Base-by-base conservation (phyloP, 2,797 vertebrate species). In the Fistularia commersonii region DNA sequence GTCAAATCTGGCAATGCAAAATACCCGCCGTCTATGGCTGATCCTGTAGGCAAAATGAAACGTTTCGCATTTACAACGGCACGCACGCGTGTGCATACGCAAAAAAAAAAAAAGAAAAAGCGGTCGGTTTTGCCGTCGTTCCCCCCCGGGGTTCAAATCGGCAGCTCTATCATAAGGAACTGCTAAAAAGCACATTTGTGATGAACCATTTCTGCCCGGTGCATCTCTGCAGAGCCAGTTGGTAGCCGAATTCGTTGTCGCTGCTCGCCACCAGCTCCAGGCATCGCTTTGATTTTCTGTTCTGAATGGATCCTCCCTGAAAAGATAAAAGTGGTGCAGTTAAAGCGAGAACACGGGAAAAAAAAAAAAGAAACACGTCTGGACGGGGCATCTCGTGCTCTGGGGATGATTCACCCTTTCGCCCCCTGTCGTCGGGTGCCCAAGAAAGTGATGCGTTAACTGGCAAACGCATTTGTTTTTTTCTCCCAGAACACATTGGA, bases 291-390 rank as follows among this genome's bases (percentile, higher is more conserved):
- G 97, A 98, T 88, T 98, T 97, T 82, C 87, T 93, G 89, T 99
- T 99, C 90, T 97, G 96, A 86, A 99, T 96, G 75, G 94, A 88
- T 63, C 96, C 96, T 91, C 93, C 95, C 97, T 99, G 77, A 66
- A 86, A 81, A 69, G 48, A 81, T 12, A 55, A 78, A 43, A 83
- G 69, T 57, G 64, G 79, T 41, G 47, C 32, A 53, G 78, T 74
- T 76, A 72, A 66, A 69, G 76, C 35, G 39, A 4, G 23, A 23
- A 23, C 23, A 23, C 23, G 2, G 23, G 23, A 23, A 4, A 23
- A 23, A 23, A 23, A 23, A 2, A 23, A 23, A 23, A n/a, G n/a
- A n/a, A n/a, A n/a, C n/a, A n/a, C n/a, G n/a, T n/a, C n/a, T n/a
- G n/a, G n/a, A 23, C 23, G 23, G 23, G 23, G 23, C 23, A 23